Base-by-base conservation (phyloP, 1,140 invertebrate species). In the Lineus longissimus region DNA sequence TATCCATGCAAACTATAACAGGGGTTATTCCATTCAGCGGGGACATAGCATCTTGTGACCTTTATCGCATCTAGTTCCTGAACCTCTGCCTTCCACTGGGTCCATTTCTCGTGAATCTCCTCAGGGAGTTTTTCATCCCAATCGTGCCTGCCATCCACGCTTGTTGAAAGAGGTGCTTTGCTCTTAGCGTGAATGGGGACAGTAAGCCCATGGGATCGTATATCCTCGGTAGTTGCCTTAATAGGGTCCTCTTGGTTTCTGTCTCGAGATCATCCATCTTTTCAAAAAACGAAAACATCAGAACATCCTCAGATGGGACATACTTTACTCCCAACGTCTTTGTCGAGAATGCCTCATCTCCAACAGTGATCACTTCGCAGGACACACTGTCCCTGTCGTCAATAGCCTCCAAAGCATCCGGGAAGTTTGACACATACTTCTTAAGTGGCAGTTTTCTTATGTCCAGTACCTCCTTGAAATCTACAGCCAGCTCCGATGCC, bases 221-320 rank as follows among this genome's bases (percentile, higher is more conserved):
- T 23, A 51, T 51, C 6, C 47, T 6, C 6, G 6, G 47, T 19
- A 51, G 47, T n/a, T 51, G 47, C 25, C n/a, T 51, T 27, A 51
- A 27, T 9, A 51, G 9, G 6, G 19, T 51, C 9, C 47, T 6
- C 9, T 27, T 19, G 4, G 47, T 51, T n/a, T 51, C 47, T 23
- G n/a, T n/a, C 47, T 51, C 19, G 4, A 51, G 25, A 51, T 51
- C n/a, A 23, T 51, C 47, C 25, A 51, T 7, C 47, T n/a, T 51
- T n/a, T 51, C n/a, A n/a, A 19, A 51, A 27, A 51, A 51, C 19
- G 47, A 51, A 27, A 51, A 51, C 47, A 51, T 51, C 47, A 51
- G 25, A 6, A 23, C 19, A 27, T 51, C 47, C 9, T 51, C 47
- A 4, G 19, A 23, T n/a, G 47, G 47, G 6, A 51, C 4, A 51